A percentile compares a stretch with the other conserved stretches of the same genome.
Conservation (phyloP, 1,140 invertebrate genomes). For the Lepidurus packardi region DNA sequence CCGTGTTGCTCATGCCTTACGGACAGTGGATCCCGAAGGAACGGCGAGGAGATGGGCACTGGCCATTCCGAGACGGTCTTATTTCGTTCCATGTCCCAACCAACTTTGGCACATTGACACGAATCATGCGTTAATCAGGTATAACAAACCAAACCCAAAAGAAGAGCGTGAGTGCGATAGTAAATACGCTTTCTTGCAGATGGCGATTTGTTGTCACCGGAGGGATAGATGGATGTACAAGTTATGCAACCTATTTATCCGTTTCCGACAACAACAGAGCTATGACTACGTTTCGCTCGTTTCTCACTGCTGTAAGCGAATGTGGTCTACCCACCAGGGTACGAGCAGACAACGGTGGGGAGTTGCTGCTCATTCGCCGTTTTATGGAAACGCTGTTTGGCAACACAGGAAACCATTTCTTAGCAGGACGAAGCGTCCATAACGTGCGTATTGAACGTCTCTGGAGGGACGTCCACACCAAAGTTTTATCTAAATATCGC, state of each 20-base stretch:
- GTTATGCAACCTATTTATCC: not conserved
- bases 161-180: not conserved
- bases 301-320: not conserved
- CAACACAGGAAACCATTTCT: not conserved
- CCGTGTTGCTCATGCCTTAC: not conserved
- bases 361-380: not conserved
- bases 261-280: not conserved
- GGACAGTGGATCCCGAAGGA: not conserved
- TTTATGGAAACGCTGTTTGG: not conserved
- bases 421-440: not conserved
- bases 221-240: not conserved
- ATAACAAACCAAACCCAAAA: not conserved
- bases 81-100: not conserved
- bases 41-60: not conserved
- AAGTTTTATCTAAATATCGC: not conserved
- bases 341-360: not conserved
- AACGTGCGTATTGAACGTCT: not conserved
- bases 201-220: conserved; percentile 4
- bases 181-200: not conserved
- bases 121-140: not conserved
- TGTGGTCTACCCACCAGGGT: not conserved
- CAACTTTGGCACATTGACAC: not conserved
- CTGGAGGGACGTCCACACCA: not conserved
- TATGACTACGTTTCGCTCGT: not conserved
- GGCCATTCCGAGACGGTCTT: not conserved